These are phyloP conservation scores for Buathra laborator DNA, from an alignment of 2,888 invertebrate species.

Conservation along the genomic window DNA sequence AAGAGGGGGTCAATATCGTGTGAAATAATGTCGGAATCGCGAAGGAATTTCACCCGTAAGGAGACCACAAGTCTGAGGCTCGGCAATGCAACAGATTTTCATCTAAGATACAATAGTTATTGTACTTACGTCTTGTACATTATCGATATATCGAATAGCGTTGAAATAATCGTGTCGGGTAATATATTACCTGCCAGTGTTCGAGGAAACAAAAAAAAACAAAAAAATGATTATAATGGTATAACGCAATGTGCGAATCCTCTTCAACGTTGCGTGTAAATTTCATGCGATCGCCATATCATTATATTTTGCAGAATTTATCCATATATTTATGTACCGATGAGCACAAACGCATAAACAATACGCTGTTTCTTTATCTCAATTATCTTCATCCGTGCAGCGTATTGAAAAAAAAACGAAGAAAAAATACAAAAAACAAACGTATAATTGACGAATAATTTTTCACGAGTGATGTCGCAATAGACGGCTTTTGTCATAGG, in stretches of 20 bases:
- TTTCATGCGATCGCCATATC: constrained; percentile 78
- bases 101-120: constrained; percentile 84
- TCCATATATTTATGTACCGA: constrained; percentile 77
- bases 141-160: constrained; percentile 72
- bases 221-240: constrained; percentile 10
- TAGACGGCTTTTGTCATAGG: constrained; percentile 51
- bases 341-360: constrained; percentile 63
- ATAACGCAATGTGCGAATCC: constrained; percentile 39
- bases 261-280: constrained; percentile 28
- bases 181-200: constrained; percentile 40
- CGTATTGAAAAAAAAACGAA: constrained; percentile 64
- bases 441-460: constrained; percentile 72
- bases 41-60: constrained; percentile 37
- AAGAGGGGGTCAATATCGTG: constrained; percentile 4
- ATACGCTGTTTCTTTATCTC: constrained; percentile 81
- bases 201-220: constrained; percentile 32
- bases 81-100: constrained; percentile 81
- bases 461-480: constrained; percentile 59
- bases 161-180: constrained; percentile 45
- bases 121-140: constrained; percentile 84
- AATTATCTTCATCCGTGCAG: constrained; percentile 78
- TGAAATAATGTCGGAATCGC: constrained; percentile 26
- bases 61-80: constrained; percentile 77
- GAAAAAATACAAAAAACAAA: constrained; percentile 57
- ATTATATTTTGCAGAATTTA: constrained; percentile 83